Conservation (phyloP, 2,113 vertebrate genomes). For the Carlito syrichta region DNA sequence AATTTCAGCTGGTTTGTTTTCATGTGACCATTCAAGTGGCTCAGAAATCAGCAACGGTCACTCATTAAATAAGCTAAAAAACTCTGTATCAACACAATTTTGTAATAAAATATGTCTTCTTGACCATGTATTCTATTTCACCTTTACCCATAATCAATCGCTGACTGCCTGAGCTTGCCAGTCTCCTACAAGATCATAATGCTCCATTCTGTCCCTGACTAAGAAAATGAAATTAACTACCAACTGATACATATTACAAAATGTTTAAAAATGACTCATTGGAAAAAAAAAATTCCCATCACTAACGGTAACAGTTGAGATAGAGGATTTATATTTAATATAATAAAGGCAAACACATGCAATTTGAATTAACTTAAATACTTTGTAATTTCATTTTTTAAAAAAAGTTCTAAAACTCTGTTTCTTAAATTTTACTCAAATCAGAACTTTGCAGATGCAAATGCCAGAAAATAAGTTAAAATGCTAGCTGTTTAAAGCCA, state of each 20-base stretch:
- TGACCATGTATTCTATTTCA: neutral
- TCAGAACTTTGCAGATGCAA: neutral
- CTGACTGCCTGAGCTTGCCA: neutral
- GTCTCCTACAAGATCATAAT: neutral
- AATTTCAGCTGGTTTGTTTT: neutral
- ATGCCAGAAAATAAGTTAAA: neutral
- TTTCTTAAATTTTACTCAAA: conserved; percentile 6
- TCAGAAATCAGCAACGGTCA: neutral
- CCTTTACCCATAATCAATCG: neutral
- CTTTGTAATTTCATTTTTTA: conserved; percentile 2
- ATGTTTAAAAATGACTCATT: neutral
- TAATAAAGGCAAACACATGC: neutral
- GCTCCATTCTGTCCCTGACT: neutral
- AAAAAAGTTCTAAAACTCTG: conserved; percentile 1
- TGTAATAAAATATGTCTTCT: neutral
- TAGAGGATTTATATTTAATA: neutral
- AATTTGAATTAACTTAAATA: neutral
- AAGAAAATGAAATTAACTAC: conserved; percentile 14
- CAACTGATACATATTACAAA: neutral
- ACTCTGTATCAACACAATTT: neutral
- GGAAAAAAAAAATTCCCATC: neutral
- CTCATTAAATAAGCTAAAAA: neutral
- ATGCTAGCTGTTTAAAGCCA: neutral
- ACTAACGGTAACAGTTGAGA: neutral
- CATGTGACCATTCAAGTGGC: neutral